Evolutionary conservation across 2,113 vertebrate genomes (phyloP).

Genomic region (Erpornis zantholeuca): DNA sequence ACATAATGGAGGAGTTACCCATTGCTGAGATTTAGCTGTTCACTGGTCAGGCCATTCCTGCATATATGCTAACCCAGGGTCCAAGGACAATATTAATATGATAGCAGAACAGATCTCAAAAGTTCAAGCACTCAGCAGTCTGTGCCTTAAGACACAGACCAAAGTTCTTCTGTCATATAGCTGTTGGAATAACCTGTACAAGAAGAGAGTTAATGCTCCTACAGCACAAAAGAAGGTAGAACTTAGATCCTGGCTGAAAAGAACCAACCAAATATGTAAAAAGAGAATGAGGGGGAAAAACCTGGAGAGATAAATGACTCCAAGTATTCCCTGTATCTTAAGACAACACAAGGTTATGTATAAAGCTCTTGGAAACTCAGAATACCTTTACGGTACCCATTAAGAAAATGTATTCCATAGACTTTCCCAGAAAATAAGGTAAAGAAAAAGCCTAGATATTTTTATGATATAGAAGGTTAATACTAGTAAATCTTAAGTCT

Average conservation of each 20-base stretch:
- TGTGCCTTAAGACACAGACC: background rate
- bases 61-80: background rate
- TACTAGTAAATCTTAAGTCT: background rate
- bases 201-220: background rate
- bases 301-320: background rate
- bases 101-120: background rate
- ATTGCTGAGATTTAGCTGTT: background rate
- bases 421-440: background rate
- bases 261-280: background rate
- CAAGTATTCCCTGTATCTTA: background rate
- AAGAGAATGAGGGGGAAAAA: background rate
- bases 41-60: background rate
- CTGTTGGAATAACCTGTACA: background rate
- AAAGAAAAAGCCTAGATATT: background rate
- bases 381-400: background rate
- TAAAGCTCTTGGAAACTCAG: background rate
- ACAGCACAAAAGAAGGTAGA: background rate
- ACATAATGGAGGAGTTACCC: background rate
- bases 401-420: background rate
- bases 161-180: background rate
- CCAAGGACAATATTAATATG: background rate
- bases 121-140: background rate
- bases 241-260: background rate
- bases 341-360: background rate
- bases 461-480: background rate